Evolutionary conservation across 2,797 vertebrate species (phyloP).

Genomic region (Tiaroga cobitis): DNA sequence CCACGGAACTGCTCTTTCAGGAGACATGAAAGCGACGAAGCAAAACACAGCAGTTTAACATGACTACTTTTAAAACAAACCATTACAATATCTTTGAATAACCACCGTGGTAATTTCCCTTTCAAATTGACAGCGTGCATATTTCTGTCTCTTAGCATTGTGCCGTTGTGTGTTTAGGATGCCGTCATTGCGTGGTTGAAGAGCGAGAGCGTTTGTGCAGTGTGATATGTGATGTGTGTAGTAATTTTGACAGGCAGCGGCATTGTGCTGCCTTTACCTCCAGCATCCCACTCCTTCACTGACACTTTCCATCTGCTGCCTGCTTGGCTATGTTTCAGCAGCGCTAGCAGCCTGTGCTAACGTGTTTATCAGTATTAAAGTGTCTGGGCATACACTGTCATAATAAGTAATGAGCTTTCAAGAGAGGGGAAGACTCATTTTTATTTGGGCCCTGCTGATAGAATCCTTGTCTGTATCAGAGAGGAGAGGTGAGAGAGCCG

Average conservation of each 20-base stretch:
- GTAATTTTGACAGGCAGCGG: slow-evolving; percentile 50
- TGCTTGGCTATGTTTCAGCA: slow-evolving; percentile 54
- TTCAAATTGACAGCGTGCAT: slow-evolving; percentile 22
- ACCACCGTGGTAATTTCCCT: slow-evolving; percentile 38
- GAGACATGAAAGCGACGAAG: slow-evolving; percentile 43
- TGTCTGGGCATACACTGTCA: slow-evolving; percentile 51
- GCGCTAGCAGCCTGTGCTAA: slow-evolving; percentile 40
- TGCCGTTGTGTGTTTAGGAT: slow-evolving; percentile 22
- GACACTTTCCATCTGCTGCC: slow-evolving; percentile 61
- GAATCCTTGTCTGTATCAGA: slow-evolving; percentile 24
- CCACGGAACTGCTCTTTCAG: slow-evolving; percentile 25
- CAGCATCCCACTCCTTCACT: slow-evolving; percentile 50
- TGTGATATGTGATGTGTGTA: slow-evolving; percentile 47
- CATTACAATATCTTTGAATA: slow-evolving; percentile 43
- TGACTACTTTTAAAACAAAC: slow-evolving; percentile 43
- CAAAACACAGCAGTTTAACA: slow-evolving; percentile 35
- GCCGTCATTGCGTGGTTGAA: neutral
- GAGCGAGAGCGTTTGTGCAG: slow-evolving; percentile 22
- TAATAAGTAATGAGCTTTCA: slow-evolving; percentile 60
- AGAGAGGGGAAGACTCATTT: slow-evolving; percentile 42
- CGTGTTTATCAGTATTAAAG: slow-evolving; percentile 59
- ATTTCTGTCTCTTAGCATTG: slow-evolving; percentile 26
- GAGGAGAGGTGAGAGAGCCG: neutral
- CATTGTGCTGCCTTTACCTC: slow-evolving; percentile 49
- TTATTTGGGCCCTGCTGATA: slow-evolving; percentile 52